A percentile compares a stretch with the other conserved stretches of the same genome.
Evolutionary conservation across 2,888 invertebrate genomes (phyloP).

Genomic region (Andrena fulva): DNA sequence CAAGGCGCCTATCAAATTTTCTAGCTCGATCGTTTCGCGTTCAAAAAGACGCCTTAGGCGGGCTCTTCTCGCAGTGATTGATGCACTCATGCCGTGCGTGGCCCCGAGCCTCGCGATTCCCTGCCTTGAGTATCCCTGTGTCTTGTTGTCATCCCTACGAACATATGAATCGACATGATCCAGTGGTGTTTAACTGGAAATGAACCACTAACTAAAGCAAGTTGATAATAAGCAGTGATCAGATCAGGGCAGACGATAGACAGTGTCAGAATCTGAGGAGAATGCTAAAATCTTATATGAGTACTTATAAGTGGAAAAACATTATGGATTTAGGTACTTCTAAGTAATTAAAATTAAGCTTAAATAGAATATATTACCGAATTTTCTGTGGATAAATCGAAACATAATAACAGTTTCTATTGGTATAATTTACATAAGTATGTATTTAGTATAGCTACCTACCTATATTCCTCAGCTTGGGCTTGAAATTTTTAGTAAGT

Average conservation of each 20-base stretch:
- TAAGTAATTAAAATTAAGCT: no score
- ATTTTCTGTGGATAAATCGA: no score
- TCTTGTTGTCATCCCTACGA: constrained; percentile 38
- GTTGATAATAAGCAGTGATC: not conserved
- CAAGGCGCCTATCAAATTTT: constrained; percentile 66
- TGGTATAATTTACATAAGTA: no score
- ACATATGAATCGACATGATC: constrained; percentile 29
- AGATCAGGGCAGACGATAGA: not conserved
- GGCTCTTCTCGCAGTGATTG: constrained; percentile 61
- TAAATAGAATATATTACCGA: no score
- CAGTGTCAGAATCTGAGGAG: not conserved
- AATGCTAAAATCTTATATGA: not conserved
- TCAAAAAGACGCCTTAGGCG: constrained; percentile 61
- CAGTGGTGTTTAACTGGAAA: constrained; percentile 45
- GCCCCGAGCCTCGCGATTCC: constrained; percentile 55
- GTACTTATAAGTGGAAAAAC: not conserved
- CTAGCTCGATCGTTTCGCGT: constrained; percentile 61
- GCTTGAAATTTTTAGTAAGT: no score
- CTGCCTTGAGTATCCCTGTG: constrained; percentile 42
- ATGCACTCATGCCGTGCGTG: constrained; percentile 50
- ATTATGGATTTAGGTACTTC: no score
- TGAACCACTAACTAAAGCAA: not conserved
- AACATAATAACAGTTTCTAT: no score
- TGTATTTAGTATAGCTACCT: no score
- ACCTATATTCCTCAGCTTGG: no score